These are phyloP conservation scores for Anoplolepis gracilipes DNA, from an alignment of 1,140 invertebrate species.

Conservation along the genomic window DNA sequence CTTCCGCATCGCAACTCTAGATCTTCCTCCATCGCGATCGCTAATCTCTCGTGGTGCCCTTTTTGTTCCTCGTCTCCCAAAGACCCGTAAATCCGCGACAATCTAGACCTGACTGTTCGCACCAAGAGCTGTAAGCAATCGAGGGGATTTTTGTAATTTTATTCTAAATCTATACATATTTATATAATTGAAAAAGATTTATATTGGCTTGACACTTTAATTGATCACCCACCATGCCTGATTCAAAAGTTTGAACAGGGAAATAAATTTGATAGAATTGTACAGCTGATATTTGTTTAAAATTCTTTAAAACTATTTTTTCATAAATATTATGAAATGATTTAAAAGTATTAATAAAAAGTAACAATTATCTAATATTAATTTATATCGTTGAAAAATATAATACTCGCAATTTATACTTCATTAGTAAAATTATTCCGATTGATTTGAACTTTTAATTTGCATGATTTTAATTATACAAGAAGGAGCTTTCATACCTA, in stretches of 20 bases:
- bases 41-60: slow-evolving; percentile 90
- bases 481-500: not conserved
- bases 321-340: no score
- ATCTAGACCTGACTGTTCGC: slow-evolving; percentile 90
- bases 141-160: not conserved
- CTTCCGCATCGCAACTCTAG: slow-evolving; percentile 91
- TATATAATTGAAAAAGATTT: no score
- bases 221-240: not conserved
- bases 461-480: not conserved
- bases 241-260: not conserved
- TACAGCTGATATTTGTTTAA: not conserved
- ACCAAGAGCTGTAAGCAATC: slow-evolving; percentile 88
- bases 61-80: slow-evolving; percentile 93
- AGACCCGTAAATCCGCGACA: slow-evolving; percentile 92
- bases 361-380: not conserved
- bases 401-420: no score
- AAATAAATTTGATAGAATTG: not conserved
- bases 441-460: not conserved
- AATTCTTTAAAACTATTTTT: not conserved
- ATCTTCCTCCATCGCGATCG: slow-evolving; percentile 90
- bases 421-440: not conserved
- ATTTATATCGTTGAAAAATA: slow-evolving; percentile 9
- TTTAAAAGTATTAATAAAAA: no score
- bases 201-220: not conserved
- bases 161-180: no score